These are phyloP conservation scores for Ornithoptera priamus DNA, from an alignment of 2,888 invertebrate genomes.

Conservation along the genomic window DNA sequence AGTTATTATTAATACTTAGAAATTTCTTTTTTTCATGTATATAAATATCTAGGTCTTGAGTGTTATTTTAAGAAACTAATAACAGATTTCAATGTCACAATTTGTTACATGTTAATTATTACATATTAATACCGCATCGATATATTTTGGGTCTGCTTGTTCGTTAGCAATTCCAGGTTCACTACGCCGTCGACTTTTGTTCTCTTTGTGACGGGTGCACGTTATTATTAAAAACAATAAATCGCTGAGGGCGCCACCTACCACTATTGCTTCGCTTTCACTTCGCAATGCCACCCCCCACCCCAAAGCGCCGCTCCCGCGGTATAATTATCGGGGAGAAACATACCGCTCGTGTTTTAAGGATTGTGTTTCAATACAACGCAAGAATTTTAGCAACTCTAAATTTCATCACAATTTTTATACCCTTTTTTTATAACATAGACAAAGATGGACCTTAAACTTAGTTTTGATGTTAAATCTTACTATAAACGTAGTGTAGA, in stretches of 20 bases:
- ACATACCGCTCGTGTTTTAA: slow-evolving; percentile 48
- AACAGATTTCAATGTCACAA: neutral
- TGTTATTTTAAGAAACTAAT: neutral
- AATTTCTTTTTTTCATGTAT: neutral
- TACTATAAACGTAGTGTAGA: too few relatives aligned
- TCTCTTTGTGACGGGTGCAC: slow-evolving; percentile 76
- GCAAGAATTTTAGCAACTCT: neutral
- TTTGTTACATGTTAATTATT: neutral
- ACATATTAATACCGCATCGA: neutral
- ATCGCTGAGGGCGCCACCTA: slow-evolving; percentile 77
- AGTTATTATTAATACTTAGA: neutral
- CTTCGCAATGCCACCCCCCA: slow-evolving; percentile 55
- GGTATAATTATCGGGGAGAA: slow-evolving; percentile 48
- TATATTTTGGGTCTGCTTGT: neutral
- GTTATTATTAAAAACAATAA: slow-evolving; percentile 81
- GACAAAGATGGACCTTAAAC: too few relatives aligned
- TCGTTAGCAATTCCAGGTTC: slow-evolving; percentile 39
- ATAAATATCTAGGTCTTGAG: neutral
- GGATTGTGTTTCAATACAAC: slow-evolving; percentile 45
- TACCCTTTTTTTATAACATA: neutral
- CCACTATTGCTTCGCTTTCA: slow-evolving; percentile 76
- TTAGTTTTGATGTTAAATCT: too few relatives aligned
- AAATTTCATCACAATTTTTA: neutral
- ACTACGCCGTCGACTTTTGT: slow-evolving; percentile 69
- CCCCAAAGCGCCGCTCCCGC: slow-evolving; percentile 35